Conservation (phyloP, 2,797 vertebrate genomes). For the Choloepus didactylus region DNA sequence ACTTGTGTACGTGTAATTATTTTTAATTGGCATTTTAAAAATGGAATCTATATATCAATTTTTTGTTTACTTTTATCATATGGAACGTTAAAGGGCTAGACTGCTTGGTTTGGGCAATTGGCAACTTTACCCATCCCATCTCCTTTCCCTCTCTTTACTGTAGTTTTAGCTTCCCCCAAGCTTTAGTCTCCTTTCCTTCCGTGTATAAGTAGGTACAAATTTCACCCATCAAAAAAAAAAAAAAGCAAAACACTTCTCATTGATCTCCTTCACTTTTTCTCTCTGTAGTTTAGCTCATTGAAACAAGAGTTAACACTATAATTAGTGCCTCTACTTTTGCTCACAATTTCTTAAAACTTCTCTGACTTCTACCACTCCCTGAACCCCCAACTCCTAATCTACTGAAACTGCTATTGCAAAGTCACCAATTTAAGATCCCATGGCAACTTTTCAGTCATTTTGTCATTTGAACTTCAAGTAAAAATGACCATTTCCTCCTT, state of each 20-base stretch:
- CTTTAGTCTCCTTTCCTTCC: background rate
- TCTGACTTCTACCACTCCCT: background rate
- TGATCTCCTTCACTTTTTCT: background rate
- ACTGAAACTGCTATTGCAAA: background rate
- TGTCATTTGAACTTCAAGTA: background rate
- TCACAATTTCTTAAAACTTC: background rate
- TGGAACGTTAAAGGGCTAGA: background rate
- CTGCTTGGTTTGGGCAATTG: background rate
- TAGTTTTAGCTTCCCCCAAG: background rate
- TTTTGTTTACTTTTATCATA: constrained; percentile 21
- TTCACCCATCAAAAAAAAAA: background rate
- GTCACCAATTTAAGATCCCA: background rate
- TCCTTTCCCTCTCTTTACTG: background rate
- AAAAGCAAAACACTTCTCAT: too few species aligned
- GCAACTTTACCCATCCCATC: background rate
- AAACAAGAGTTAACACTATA: background rate
- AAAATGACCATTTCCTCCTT: background rate
- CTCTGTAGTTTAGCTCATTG: background rate
- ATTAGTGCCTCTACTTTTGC: background rate
- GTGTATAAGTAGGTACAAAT: too few species aligned
- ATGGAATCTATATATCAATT: background rate
- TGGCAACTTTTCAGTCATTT: background rate
- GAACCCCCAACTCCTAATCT: accelerated
- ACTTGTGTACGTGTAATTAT: background rate
- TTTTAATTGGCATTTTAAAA: background rate